Evolutionary conservation across 1,140 invertebrate genomes (phyloP), one percentile per base, ranked within the genome.

Genomic region (Zaprionus inermis): DNA sequence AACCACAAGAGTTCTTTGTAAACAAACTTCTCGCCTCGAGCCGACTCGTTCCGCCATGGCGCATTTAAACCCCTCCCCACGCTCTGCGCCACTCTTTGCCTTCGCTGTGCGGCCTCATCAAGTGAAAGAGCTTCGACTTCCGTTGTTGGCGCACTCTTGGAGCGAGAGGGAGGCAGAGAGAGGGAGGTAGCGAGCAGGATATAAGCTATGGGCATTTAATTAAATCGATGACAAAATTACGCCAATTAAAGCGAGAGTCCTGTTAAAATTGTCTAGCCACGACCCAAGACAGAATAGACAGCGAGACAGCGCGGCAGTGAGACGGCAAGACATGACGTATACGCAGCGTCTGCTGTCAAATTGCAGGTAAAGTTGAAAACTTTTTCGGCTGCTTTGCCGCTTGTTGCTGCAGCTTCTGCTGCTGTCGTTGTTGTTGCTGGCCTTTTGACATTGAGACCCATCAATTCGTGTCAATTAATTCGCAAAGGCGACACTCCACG

Each of bases 381-480:
- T 83, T 81, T 72, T 78, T 65, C 34, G 65, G 60, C 51, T 72
- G 56, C 52, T 64, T 36, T 55, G 49, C 34, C 20, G 34, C 28
- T 59, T 54, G 57, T 56, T 64, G 55, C 41, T 79, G 46, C 36
- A 70, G 22, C 20, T 61, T 14, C 22, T 46, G 12, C 1, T 49
- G n/a, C 22, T 57, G 36, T 28, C 44, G 66, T 44, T 55, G n/a
- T 38, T 57, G 58, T 46, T 63, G 59, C 55, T 75, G 46, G 59
- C 55, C 56, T 75, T 72, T 71, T 89, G 85, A 89, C 78, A 89
- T 84, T 84, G 85, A 90, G 79, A 81, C 69, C 78, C 78, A 89
- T 89, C 81, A 89, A 89, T 89, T 88, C 84, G 84, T 89, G 84
- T 89, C 85, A 89, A 89, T 89, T 89, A 89, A 83, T 88, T 89